Evolutionary conservation across 2,797 vertebrate genomes (phyloP).

Genomic region (Ctenosaura bakeri): DNA sequence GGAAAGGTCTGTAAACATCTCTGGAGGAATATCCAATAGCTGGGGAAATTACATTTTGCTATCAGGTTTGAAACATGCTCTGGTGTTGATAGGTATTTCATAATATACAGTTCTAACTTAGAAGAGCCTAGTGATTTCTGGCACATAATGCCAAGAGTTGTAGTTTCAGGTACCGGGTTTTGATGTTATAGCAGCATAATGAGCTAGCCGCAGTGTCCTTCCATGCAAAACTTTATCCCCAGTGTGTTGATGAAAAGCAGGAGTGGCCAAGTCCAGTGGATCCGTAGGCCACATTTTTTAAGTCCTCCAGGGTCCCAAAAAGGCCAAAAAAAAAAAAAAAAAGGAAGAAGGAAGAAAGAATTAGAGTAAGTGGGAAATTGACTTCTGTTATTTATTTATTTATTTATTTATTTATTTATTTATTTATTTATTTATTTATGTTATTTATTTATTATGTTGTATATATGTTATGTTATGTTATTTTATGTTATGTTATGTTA

Average conservation of each 20-base stretch:
- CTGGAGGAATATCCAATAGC: not conserved
- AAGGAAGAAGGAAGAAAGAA: too few species aligned
- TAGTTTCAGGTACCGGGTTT: not conserved
- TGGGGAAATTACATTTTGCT: not conserved
- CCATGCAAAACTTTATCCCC: not conserved
- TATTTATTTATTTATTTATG: too few species aligned
- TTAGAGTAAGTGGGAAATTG: too few species aligned
- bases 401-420: too few species aligned
- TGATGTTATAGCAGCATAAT: not conserved
- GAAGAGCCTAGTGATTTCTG: not conserved
- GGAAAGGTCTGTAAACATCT: not conserved
- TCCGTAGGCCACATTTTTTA: too few species aligned
- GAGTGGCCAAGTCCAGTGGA: too few species aligned
- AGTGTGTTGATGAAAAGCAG: not conserved
- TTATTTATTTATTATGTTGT: too few species aligned
- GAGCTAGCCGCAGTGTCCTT: not conserved
- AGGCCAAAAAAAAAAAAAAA: too few species aligned
- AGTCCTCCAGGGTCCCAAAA: too few species aligned
- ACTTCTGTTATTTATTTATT: too few species aligned
- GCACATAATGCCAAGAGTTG: not conserved
- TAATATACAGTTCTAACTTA: not conserved
- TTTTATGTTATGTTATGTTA: too few species aligned
- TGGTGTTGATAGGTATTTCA: not conserved
- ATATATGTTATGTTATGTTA: too few species aligned
- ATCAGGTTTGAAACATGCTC: constrained; percentile 3